Conservation (phyloP, 2,113 vertebrate genomes). For the Scatophagus argus region DNA sequence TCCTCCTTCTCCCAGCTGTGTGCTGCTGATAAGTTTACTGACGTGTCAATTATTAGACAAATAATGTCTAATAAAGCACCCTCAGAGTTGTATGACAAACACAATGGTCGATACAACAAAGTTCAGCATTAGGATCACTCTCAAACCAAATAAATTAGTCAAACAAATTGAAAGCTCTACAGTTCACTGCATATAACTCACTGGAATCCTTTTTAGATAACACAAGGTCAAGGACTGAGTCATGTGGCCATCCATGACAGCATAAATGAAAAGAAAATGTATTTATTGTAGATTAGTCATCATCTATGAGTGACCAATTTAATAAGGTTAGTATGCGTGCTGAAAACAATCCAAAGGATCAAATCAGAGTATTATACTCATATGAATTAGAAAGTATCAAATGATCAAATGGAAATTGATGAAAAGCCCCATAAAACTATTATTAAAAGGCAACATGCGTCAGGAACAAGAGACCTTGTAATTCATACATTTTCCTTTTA, state of each 20-base stretch:
- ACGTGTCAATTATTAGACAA: conserved; percentile 36
- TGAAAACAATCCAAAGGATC: not conserved
- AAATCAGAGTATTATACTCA: not conserved
- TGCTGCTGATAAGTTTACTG: conserved; percentile 12
- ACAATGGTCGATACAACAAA: conserved; percentile 12
- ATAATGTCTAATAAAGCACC: conserved; percentile 14
- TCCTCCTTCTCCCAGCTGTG: not conserved
- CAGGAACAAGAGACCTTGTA: not conserved
- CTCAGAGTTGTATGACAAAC: not conserved
- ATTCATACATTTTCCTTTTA: not conserved
- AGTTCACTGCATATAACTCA: not conserved
- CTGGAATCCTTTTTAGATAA: not conserved
- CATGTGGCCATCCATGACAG: not conserved
- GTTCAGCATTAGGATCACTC: not conserved
- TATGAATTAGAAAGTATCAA: not conserved
- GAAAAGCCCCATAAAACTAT: not conserved
- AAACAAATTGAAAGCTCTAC: not conserved
- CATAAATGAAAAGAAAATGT: not conserved
- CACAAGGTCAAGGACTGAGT: not conserved
- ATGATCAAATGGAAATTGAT: not conserved
- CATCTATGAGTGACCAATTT: not conserved
- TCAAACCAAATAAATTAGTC: conserved; percentile 19
- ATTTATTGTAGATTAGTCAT: not conserved
- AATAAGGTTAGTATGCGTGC: not conserved
- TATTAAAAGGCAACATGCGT: not conserved